A percentile compares a stretch with the other conserved stretches of the same genome.
Evolutionary conservation across 2,888 invertebrate genomes (phyloP).

Genomic region (Catocala sponsa): DNA sequence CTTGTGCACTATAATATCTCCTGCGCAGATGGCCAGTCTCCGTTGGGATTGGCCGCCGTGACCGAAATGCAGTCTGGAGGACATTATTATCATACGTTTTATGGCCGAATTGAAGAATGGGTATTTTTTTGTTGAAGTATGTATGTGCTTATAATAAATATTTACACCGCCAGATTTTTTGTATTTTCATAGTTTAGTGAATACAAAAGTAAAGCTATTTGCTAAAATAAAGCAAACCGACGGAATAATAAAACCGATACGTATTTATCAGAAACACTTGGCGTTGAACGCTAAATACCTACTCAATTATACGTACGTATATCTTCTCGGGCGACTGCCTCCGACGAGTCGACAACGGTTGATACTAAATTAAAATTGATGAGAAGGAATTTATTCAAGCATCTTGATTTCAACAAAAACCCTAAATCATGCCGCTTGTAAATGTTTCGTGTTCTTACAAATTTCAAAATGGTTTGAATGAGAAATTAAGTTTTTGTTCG

Average conservation of each 20-base stretch:
- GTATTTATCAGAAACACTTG: conserved; percentile 26
- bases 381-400: conserved; percentile 56
- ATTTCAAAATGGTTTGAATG: conserved; percentile 40
- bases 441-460: conserved; percentile 47
- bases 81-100: conserved; percentile 9
- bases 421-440: conserved; percentile 53
- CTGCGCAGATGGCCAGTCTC: no score
- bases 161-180: no score
- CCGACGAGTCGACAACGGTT: conserved; percentile 48
- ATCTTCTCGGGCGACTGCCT: conserved; percentile 36
- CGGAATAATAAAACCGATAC: conserved; percentile 6
- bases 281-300: conserved; percentile 19
- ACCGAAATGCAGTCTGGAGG: no score
- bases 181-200: no score
- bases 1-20: no score
- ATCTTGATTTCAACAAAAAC: conserved; percentile 57
- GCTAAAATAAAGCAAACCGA: background rate
- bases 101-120: background rate
- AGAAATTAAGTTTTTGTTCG: conserved; percentile 28
- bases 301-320: conserved; percentile 36
- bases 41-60: no score
- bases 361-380: conserved; percentile 60
- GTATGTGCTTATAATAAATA: background rate
- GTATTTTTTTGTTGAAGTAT: background rate
- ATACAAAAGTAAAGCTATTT: background rate